phyloP scores from a whole-genome alignment of 2,888 invertebrate genomes.

The Dolomedes plantarius region DNA sequence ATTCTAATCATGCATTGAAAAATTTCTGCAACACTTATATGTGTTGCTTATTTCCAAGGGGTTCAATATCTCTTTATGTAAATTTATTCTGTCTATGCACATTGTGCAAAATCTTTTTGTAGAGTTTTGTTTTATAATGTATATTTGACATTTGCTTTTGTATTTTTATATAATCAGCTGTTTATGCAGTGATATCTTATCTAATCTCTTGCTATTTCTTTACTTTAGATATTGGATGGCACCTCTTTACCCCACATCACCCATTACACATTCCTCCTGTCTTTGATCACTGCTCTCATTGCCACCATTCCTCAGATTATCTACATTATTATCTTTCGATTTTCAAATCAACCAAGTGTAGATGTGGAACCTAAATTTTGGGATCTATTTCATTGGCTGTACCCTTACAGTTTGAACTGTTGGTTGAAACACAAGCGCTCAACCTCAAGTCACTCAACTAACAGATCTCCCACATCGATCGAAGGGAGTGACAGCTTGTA shows the following conservation, averaged over 20 bases:
- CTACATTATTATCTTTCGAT: slow-evolving; percentile 31
- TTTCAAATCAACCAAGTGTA: not conserved
- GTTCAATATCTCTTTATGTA: too few species aligned
- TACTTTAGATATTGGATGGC: slow-evolving; percentile 2
- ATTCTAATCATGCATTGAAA: too few species aligned
- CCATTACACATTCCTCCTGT: not conserved
- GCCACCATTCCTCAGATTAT: slow-evolving; percentile 39
- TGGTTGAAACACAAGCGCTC: slow-evolving; percentile 43
- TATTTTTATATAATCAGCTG: too few species aligned
- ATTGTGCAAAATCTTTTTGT: too few species aligned
- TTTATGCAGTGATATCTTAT: too few species aligned
- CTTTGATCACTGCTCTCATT: slow-evolving; percentile 13
- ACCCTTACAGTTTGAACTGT: slow-evolving; percentile 38
- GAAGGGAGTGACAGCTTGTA: slow-evolving; percentile 50
- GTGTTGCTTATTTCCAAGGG: too few species aligned
- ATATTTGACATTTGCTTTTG: too few species aligned
- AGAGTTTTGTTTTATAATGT: too few species aligned
- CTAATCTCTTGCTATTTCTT: not conserved
- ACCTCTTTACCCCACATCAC: slow-evolving; percentile 24
- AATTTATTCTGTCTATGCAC: too few species aligned
- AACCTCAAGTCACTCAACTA: slow-evolving; percentile 32
- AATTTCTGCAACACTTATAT: too few species aligned
- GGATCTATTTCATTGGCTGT: not conserved
- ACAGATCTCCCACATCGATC: slow-evolving; percentile 24
- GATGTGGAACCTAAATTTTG: slow-evolving; percentile 22